phyloP scores from a whole-genome alignment of 2,113 vertebrate genomes.

The Corythornis vintsioides region DNA sequence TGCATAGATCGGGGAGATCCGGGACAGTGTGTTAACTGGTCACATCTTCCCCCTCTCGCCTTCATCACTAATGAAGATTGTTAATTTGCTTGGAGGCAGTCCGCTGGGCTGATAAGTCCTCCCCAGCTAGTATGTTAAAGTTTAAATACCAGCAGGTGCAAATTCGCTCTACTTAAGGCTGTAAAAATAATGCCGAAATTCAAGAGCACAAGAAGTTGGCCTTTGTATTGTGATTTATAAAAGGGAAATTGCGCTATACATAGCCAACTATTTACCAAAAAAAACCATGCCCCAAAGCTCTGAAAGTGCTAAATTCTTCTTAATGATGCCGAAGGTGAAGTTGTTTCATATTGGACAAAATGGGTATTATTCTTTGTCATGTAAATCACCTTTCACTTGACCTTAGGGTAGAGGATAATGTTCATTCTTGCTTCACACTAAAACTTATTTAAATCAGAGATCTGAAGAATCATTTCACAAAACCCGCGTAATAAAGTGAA shows the following conservation, averaged over 20 bases:
- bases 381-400: constrained; percentile 66
- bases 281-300: neutral
- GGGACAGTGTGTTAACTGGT: neutral
- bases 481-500: constrained; percentile 29
- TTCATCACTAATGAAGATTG: constrained; percentile 10
- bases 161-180: constrained; percentile 2
- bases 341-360: constrained; percentile 67
- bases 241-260: constrained; percentile 25
- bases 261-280: constrained; percentile 33
- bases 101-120: constrained; percentile 28
- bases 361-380: constrained; percentile 63
- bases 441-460: constrained; percentile 57
- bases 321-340: constrained; percentile 70
- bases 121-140: constrained; percentile 39
- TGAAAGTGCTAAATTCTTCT: constrained; percentile 65
- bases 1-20: neutral
- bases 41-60: neutral
- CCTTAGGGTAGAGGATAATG: constrained; percentile 61
- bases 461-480: constrained; percentile 52
- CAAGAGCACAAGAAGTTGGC: constrained; percentile 38
- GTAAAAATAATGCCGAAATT: constrained; percentile 52
- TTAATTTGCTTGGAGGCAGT: constrained; percentile 38
- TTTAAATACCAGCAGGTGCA: constrained; percentile 63
- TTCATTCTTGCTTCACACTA: constrained; percentile 51
- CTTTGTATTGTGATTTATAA: constrained; percentile 47